Evolutionary conservation across 1,140 invertebrate species (phyloP), one percentile per base, ranked within the genome.

Genomic region (Drosophila sulfurigaster): DNA sequence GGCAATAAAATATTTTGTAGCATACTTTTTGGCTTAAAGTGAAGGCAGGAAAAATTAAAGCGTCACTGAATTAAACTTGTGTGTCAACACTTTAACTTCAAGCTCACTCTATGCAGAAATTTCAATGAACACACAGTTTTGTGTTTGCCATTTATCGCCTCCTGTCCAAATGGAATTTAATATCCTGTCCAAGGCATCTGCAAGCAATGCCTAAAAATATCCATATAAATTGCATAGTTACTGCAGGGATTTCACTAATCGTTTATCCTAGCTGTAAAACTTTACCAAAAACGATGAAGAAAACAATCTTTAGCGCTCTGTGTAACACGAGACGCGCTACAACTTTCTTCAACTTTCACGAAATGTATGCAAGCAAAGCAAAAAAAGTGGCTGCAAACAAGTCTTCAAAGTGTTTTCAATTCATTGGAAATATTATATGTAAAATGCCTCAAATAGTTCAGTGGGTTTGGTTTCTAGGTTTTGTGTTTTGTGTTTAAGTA

Each of bases 1-100:
- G 51, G 51, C 72, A 57, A 71, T 75, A 65, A 71, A 71, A 75
- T 49, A 66, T 73, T 71, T 52, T 59, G 67, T 71, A 45, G 67
- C 67, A 64, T 62, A 70, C 67, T 70, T 75, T 75, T 75, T 25
- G 52, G 54, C 52, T 13, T 25, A 35, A 48, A 48, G 15, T 5
- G n/a, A n/a, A 54, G 15, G 13, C 7, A 15, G n/a, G 51, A 15
- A 32, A 25, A 54, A 32, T 11, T 30, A 11, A 3, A 52, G 20
- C 30, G 2, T 3, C n/a, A 45, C 16, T 45, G n/a, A 51, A 43
- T 57, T 25, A 25, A 25, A 25, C 30, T 32, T 10, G 1, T 10
- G 35, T 3, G 7, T 58, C 28, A 43, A 58, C 56, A 59, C 57
- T 59, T 59, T 28, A 43, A 59, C 41, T 57, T 54, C 6, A 6